A percentile compares a stretch with the other conserved stretches of the same genome.
These are phyloP conservation scores for Scomber colias DNA, from an alignment of 2,113 vertebrate species.

Conservation along the genomic window DNA sequence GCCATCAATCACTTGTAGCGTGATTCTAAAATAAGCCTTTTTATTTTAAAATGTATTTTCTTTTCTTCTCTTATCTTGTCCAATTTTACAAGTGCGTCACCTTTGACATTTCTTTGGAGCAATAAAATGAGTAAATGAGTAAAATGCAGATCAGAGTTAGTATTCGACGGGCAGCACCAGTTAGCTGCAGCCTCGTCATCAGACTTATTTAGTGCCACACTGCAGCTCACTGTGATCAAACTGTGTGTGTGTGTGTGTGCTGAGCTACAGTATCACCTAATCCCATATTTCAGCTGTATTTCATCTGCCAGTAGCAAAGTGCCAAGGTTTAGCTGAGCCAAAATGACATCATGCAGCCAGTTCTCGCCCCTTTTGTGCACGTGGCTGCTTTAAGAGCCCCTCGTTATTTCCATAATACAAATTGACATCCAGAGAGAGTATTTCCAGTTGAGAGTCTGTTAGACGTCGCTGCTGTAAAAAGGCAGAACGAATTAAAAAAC, in stretches of 20 bases:
- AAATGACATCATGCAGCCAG: slow-evolving; percentile 49
- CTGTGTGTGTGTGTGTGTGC: neutral
- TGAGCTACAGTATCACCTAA: slow-evolving; percentile 3
- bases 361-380: neutral
- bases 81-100: neutral
- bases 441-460: slow-evolving; percentile 1
- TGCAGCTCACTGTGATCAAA: slow-evolving; percentile 30
- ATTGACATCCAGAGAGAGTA: slow-evolving; percentile 8
- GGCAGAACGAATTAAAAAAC: neutral
- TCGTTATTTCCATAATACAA: neutral
- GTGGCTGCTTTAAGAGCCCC: slow-evolving; percentile 8
- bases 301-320: slow-evolving; percentile 43
- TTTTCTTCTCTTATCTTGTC: neutral
- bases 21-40: neutral
- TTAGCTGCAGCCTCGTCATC: neutral
- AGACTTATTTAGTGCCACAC: slow-evolving; percentile 10
- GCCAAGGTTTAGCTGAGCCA: slow-evolving; percentile 3
- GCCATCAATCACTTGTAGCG: slow-evolving; percentile 2
- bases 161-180: neutral
- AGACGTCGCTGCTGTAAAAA: neutral
- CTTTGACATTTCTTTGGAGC: neutral
- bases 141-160: neutral
- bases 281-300: slow-evolving; percentile 35
- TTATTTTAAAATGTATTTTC: neutral
- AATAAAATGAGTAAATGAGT: neutral